Evolutionary conservation across 2,888 invertebrate species (phyloP), one percentile per base, ranked within the genome.

Genomic region (Archips xylosteana): DNA sequence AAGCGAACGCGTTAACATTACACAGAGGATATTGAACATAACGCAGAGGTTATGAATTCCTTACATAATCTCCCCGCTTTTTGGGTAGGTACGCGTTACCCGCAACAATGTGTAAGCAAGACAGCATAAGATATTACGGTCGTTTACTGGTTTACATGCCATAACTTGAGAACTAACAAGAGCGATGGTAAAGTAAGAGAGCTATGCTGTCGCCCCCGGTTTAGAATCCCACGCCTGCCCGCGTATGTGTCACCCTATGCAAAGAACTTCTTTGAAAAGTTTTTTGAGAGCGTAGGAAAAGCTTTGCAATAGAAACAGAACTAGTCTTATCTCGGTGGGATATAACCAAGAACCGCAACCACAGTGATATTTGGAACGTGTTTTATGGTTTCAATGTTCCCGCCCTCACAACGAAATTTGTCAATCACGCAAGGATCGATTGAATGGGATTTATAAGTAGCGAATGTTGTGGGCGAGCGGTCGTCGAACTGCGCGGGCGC

Each of bases 401-500:
- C 87, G 88, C 92, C 87, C 92, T 92, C 89, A 91, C 92, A 80
- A 82, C 80, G 78, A 82, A 82, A 84, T 87, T 88, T 89, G 91
- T 92, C 91, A 89, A 91, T 92, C 89, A 90, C 85, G 23, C 86
- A 89, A 92, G 92, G 92, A 94, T 92, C 91, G 89, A 87, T 89
- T 87, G 88, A 90, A 91, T 88, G 86, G 86, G 89, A 91, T 91
- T 91, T 92, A 91, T 92, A 89, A 89, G 89, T 85, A 86, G 88
- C 85, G 85, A 86, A 85, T 87, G 85, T 85, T 77, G 93, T 94
- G 93, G 94, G 94, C 93, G 94, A 89, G 82, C 92, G 93, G 94
- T 94, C 94, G 92, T 85, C 92, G 94, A 94, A 92, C 94, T 94
- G 94, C 93, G 94, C 93, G 92, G 92, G 93, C 92, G 92, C 91